These are phyloP conservation scores for Eristalis arbustorum DNA, from an alignment of 2,888 invertebrate genomes.

Conservation along the genomic window DNA sequence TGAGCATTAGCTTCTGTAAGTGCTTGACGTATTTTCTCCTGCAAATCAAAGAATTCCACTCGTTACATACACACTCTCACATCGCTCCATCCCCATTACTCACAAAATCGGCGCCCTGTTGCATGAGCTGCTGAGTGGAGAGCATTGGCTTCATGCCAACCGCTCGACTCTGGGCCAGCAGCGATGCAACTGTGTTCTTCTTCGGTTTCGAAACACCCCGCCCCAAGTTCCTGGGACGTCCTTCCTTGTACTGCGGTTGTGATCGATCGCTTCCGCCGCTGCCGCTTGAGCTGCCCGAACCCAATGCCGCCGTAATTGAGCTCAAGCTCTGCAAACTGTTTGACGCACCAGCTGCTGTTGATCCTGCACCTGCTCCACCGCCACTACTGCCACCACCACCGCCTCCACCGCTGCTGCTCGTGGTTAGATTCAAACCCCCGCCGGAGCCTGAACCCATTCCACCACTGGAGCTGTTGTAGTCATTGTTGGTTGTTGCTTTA, in stretches of 20 bases:
- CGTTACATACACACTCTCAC: background rate
- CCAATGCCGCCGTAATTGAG: constrained; percentile 79
- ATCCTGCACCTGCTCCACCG: constrained; percentile 50
- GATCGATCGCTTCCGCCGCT: constrained; percentile 73
- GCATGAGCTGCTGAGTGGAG: constrained; percentile 85
- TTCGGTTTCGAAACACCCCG: constrained; percentile 94
- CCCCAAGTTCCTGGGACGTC: constrained; percentile 90
- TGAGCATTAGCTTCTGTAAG: constrained; percentile 82
- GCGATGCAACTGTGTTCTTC: constrained; percentile 94
- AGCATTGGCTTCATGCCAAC: constrained; percentile 89
- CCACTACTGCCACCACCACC: constrained; percentile 34
- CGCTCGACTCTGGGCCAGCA: constrained; percentile 92
- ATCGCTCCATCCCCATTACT: constrained; percentile 71
- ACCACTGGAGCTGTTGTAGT: constrained; percentile 68
- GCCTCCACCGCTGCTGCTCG: constrained; percentile 32
- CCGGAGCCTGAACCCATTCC: constrained; percentile 22
- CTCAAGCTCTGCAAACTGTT: constrained; percentile 80
- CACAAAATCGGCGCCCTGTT: constrained; percentile 81
- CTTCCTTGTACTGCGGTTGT: constrained; percentile 83
- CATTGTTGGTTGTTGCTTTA: constrained; percentile 74
- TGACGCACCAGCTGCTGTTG: constrained; percentile 71
- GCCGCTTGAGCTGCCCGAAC: constrained; percentile 74
- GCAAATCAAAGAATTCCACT: constrained; percentile 70
- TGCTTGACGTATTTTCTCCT: constrained; percentile 83
- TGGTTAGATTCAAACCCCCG: constrained; percentile 59